Evolutionary conservation across 2,113 vertebrate species (phyloP), one percentile per base, ranked within the genome.

Genomic region (Laterallus jamaicensis): DNA sequence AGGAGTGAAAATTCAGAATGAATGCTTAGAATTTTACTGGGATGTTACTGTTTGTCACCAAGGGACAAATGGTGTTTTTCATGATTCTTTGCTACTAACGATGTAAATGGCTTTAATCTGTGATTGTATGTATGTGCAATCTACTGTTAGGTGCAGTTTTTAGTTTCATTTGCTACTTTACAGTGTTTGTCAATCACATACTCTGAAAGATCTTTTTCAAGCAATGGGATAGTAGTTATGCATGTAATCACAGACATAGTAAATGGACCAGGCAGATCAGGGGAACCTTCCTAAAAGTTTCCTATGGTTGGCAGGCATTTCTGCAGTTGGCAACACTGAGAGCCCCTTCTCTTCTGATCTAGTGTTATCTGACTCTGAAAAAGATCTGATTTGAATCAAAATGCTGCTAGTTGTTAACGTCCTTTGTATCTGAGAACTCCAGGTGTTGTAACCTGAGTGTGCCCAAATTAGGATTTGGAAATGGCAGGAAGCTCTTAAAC

Each of bases 1-100:
- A 71, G 37, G n/a, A 39, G 39, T 26, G 58, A 83, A 74, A n/a
- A 12, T 28, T 86, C 29, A 40, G 37, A 74, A 55, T 85, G 81
- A 92, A 86, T 60, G 50, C 39, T 67, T 74, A 79, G 84, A 74
- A 81, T 97, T 93, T 92, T 92, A 59, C 90, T 84, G 28, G 87
- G 52, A 87, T 88, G 47, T 76, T 91, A 55, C 11, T 76, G 32
- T 90, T 84, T 94, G 63, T 60, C 32, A 74, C 54, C 17, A 40
- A 35, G 60, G 39, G 59, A 22, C 1, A 10, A 81, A 28, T 12
- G 2, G 22, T 69, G 8, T 69, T 81, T 85, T 77, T 81, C 4
- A 6, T 35, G 17, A 42, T 89, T 87, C 54, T 64, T 66, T 84
- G 15, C 40, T 66, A 49, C 40, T 88, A 44, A 58, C 74, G 35